Evolutionary conservation across 2,888 invertebrate genomes (phyloP).

Genomic region (Chesias legatella): DNA sequence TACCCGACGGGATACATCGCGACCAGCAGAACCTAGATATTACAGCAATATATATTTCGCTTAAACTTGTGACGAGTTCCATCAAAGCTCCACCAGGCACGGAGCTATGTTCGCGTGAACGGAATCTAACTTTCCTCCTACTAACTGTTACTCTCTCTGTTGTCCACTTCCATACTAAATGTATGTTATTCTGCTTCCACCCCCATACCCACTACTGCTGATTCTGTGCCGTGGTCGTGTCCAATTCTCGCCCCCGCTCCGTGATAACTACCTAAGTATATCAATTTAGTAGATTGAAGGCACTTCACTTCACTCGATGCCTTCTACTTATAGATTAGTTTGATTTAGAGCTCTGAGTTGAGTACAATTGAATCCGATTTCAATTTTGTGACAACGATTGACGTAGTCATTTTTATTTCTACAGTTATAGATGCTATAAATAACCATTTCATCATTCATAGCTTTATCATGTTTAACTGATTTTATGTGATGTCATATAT

Average conservation of each 20-base stretch:
- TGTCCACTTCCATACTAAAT: too few relatives aligned
- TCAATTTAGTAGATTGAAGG: slow-evolving; percentile 13
- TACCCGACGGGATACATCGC: too few relatives aligned
- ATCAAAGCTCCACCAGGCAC: slow-evolving; percentile 6
- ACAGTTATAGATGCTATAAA: too few relatives aligned
- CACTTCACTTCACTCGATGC: neutral
- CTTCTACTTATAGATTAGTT: neutral
- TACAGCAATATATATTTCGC: neutral
- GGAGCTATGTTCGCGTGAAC: slow-evolving; percentile 19
- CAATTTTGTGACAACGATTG: too few relatives aligned
- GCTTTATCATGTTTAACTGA: too few relatives aligned
- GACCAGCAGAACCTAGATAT: too few relatives aligned
- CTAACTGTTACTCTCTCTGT: slow-evolving; percentile 1
- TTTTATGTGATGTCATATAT: too few relatives aligned
- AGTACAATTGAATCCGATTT: neutral
- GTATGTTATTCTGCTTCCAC: neutral
- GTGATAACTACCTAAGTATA: slow-evolving; percentile 14
- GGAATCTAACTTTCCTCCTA: slow-evolving; percentile 10
- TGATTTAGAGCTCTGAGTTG: neutral
- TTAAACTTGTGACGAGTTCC: neutral
- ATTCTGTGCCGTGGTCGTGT: slow-evolving; percentile 5
- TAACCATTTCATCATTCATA: too few relatives aligned
- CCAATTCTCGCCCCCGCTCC: slow-evolving; percentile 8
- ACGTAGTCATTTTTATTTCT: too few relatives aligned
- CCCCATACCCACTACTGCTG: neutral